Percentiles rank a stretch among this genome's conserved stretches.
phyloP scores from a whole-genome alignment of 2,888 invertebrate genomes.

The Rhagium mordax region DNA sequence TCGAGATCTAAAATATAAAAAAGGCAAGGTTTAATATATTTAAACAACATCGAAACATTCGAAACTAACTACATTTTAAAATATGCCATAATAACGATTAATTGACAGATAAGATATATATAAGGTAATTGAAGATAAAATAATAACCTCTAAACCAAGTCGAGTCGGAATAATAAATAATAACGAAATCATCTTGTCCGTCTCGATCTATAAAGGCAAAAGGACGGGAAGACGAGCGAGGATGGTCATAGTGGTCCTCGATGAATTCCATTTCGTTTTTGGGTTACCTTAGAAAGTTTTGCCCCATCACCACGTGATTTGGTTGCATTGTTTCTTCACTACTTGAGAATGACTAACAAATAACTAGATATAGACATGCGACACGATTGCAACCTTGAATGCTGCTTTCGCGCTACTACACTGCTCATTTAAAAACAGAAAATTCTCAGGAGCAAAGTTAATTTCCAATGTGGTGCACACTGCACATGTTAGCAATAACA shows the following conservation, averaged over 20 bases:
- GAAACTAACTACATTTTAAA: background rate
- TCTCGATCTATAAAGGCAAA: conserved; percentile 42
- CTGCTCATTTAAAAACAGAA: background rate
- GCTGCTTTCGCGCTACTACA: background rate
- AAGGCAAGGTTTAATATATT: conserved; percentile 25
- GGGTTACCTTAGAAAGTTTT: background rate
- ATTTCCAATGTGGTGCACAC: no score
- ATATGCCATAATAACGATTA: background rate
- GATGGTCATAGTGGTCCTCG: conserved; percentile 58
- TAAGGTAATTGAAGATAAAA: conserved; percentile 9
- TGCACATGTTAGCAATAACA: background rate
- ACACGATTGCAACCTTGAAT: background rate
- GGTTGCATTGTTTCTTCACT: background rate
- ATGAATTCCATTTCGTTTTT: conserved; percentile 58
- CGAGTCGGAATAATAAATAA: conserved; percentile 49
- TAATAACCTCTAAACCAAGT: conserved; percentile 45
- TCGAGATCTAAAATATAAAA: conserved; percentile 71
- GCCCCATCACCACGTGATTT: conserved; percentile 22
- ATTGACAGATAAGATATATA: background rate
- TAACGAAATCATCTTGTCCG: conserved; percentile 51
- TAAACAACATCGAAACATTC: background rate
- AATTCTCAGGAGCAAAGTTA: background rate
- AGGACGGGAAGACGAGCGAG: conserved; percentile 46
- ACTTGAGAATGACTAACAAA: background rate
- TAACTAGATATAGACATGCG: background rate